Evolutionary conservation across 2,113 vertebrate genomes (phyloP).

Genomic region (Cichladusa arquata): DNA sequence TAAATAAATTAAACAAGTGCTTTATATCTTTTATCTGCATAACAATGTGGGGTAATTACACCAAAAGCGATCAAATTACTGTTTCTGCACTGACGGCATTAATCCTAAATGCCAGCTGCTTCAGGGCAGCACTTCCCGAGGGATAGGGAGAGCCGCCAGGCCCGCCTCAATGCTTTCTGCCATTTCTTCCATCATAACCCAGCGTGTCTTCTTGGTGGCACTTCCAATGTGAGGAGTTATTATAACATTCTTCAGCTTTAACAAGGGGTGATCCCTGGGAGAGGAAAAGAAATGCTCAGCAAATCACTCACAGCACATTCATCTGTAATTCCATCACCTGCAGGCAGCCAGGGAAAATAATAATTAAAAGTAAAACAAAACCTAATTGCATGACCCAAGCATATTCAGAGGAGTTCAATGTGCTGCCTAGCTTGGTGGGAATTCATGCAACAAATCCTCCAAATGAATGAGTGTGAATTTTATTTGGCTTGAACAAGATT

Average conservation of each 20-base stretch:
- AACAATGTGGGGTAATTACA: not conserved
- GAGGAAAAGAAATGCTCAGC: not conserved
- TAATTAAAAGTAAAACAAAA: not conserved
- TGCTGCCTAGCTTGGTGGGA: not conserved
- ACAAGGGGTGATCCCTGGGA: constrained; percentile 69
- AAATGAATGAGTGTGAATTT: not conserved
- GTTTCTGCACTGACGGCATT: not conserved
- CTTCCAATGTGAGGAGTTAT: constrained; percentile 73
- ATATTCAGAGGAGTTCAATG: not conserved
- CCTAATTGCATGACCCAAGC: not conserved
- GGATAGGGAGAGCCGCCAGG: constrained; percentile 37
- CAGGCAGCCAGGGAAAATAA: not conserved
- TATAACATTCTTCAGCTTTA: constrained; percentile 65
- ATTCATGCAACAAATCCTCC: not conserved
- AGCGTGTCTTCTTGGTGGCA: constrained; percentile 48
- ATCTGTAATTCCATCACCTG: not conserved
- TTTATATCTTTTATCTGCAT: not conserved
- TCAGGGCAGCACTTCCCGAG: constrained; percentile 48
- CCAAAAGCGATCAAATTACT: not conserved
- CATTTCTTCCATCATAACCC: constrained; percentile 60
- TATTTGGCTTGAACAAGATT: not conserved
- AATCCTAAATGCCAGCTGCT: not conserved
- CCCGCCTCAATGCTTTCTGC: constrained; percentile 45
- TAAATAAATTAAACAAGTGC: not conserved
- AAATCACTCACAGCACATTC: not conserved